These are phyloP conservation scores for Scelioninae gen. 1 DNA, from an alignment of 2,888 invertebrate genomes.

Conservation along the genomic window DNA sequence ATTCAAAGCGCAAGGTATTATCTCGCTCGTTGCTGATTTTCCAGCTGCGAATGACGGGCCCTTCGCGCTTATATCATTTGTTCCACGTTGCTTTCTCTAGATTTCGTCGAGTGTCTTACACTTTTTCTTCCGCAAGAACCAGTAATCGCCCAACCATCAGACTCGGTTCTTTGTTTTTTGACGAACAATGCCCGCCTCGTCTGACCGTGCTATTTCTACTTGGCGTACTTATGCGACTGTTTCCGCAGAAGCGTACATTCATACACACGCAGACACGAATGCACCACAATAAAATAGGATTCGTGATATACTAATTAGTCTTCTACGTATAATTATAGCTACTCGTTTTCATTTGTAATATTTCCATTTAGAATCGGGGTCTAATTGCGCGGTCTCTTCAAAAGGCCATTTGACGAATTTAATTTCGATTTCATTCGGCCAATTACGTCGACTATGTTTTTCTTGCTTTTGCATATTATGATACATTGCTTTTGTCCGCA, in stretches of 20 bases:
- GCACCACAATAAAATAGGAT: constrained; percentile 31
- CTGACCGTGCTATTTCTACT: constrained; percentile 75
- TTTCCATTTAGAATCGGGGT: constrained; percentile 34
- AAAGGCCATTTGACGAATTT: constrained; percentile 50
- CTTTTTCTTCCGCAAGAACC: constrained; percentile 70
- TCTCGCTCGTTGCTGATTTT: constrained; percentile 50
- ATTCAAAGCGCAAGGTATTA: no score
- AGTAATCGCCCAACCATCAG: constrained; percentile 78
- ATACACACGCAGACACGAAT: background rate
- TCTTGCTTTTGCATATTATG: constrained; percentile 28
- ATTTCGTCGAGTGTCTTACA: constrained; percentile 71
- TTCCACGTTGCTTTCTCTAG: constrained; percentile 57
- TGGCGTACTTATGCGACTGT: constrained; percentile 19
- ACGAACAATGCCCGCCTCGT: constrained; percentile 77
- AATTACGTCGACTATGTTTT: constrained; percentile 27
- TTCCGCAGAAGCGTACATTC: constrained; percentile 1
- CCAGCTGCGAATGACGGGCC: constrained; percentile 51
- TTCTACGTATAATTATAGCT: constrained; percentile 31
- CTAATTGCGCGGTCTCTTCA: constrained; percentile 46
- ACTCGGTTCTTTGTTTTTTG: constrained; percentile 77
- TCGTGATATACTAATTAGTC: constrained; percentile 42
- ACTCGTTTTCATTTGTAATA: constrained; percentile 38
- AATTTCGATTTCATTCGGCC: constrained; percentile 42
- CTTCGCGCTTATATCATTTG: constrained; percentile 56
- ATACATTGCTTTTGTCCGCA: constrained; percentile 20